Evolutionary conservation across 2,113 vertebrate species (phyloP).

Genomic region (Fukomys damarensis): DNA sequence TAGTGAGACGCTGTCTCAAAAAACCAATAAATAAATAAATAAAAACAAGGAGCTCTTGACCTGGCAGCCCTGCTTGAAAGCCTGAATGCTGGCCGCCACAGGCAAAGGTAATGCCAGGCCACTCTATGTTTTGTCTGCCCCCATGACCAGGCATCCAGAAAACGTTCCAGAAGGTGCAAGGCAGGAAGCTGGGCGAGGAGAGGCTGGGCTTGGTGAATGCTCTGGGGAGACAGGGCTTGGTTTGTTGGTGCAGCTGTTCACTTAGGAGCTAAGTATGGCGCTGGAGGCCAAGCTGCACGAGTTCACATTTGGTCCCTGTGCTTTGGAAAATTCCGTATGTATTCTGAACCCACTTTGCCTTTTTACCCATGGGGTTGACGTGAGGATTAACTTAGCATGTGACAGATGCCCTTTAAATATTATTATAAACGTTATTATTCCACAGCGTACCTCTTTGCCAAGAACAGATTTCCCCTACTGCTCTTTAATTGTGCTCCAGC

Average conservation of each 20-base stretch:
- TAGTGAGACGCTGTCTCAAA: too few relatives aligned
- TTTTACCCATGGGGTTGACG: slow-evolving; percentile 3
- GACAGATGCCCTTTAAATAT: slow-evolving; percentile 59
- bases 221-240: not conserved
- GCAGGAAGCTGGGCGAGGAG: not conserved
- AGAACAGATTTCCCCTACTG: slow-evolving; percentile 40
- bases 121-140: not conserved
- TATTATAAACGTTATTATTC: slow-evolving; percentile 64
- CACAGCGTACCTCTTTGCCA: slow-evolving; percentile 4
- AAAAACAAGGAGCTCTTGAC: not conserved
- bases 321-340: slow-evolving; percentile 47
- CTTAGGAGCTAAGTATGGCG: slow-evolving; percentile 2
- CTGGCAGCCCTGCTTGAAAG: not conserved
- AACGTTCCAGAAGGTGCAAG: not conserved
- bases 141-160: slow-evolving; percentile 5
- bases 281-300: not conserved
- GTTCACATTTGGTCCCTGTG: slow-evolving; percentile 14
- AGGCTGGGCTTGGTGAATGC: not conserved
- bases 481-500: slow-evolving; percentile 15
- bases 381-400: slow-evolving; percentile 49
- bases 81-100: not conserved
- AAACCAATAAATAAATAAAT: too few relatives aligned
- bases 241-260: not conserved
- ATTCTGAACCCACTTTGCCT: slow-evolving; percentile 9
- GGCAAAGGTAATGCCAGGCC: not conserved